These are phyloP conservation scores for Dreissena polymorpha DNA, from an alignment of 1,140 invertebrate species.

Conservation along the genomic window DNA sequence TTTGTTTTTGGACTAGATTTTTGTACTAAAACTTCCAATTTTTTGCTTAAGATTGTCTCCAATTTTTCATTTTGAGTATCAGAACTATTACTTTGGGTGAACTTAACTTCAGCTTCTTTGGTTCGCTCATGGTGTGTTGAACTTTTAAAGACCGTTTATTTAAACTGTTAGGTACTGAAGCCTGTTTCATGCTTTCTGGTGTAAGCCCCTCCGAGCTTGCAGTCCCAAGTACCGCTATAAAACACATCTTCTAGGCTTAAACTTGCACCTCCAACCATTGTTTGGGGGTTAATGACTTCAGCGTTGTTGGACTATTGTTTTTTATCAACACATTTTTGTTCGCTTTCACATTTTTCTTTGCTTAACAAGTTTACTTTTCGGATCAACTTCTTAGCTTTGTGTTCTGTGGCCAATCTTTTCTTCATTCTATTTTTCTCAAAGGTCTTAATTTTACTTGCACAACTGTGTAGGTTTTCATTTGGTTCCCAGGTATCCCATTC, in stretches of 20 bases:
- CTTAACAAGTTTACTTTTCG: slow-evolving; percentile 49
- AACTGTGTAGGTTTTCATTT: slow-evolving; percentile 59
- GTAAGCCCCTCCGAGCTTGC: not conserved
- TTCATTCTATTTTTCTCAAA: slow-evolving; percentile 59
- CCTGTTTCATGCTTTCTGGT: too few species aligned
- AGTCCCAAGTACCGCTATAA: slow-evolving; percentile 19
- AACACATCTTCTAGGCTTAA: slow-evolving; percentile 30
- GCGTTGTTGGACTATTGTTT: not conserved
- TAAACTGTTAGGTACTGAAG: too few species aligned
- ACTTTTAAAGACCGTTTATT: too few species aligned
- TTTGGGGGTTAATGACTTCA: not conserved
- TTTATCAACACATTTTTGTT: not conserved
- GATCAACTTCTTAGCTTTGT: slow-evolving; percentile 57
- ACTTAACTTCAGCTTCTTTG: too few species aligned
- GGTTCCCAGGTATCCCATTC: slow-evolving; percentile 74
- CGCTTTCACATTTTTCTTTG: slow-evolving; percentile 11
- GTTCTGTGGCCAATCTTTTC: slow-evolving; percentile 11
- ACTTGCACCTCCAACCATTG: not conserved
- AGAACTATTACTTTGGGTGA: too few species aligned
- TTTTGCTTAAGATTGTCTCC: too few species aligned
- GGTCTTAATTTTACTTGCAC: slow-evolving; percentile 55
- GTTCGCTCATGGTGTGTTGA: too few species aligned
- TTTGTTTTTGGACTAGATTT: too few species aligned
- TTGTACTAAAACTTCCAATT: too few species aligned
- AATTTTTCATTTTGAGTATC: too few species aligned